phyloP scores from a whole-genome alignment of 2,797 vertebrate species.

The Setipinna tenuifilis region DNA sequence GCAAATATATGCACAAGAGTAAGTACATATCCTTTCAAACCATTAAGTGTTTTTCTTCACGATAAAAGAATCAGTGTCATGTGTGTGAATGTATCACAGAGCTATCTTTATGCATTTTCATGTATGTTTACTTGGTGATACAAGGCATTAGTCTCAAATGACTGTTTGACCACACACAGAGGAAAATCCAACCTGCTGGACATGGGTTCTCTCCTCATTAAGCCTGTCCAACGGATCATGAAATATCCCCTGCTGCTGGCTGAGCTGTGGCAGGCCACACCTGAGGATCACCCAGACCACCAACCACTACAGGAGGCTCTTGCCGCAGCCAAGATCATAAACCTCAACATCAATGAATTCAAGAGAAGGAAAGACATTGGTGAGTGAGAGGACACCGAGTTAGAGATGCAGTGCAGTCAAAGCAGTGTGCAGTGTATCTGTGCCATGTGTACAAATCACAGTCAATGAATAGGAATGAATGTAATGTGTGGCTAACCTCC shows the following conservation, averaged over 20 bases:
- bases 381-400: slow-evolving; percentile 61
- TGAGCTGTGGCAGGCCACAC: slow-evolving; percentile 90
- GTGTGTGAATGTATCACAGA: not conserved
- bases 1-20: slow-evolving; percentile 91
- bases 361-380: slow-evolving; percentile 95
- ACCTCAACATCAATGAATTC: slow-evolving; percentile 94
- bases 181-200: slow-evolving; percentile 89
- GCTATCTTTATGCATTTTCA: slow-evolving; percentile 18
- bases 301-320: slow-evolving; percentile 81
- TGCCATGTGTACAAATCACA: not conserved
- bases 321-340: slow-evolving; percentile 84
- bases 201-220: slow-evolving; percentile 95
- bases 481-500: not conserved
- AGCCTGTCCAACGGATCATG: slow-evolving; percentile 95
- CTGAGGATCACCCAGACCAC: slow-evolving; percentile 86
- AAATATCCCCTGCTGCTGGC: slow-evolving; percentile 91
- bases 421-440: not conserved
- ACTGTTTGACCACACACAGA: slow-evolving; percentile 71
- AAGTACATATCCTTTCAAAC: slow-evolving; percentile 71
- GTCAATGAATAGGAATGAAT: not conserved
- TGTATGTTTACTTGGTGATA: not conserved
- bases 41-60: not conserved
- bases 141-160: not conserved
- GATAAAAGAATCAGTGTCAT: not conserved
- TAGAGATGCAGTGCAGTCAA: too few species aligned